A percentile compares a stretch with the other conserved stretches of the same genome.
Conservation (phyloP, 2,888 invertebrate species). For the Keiferia lycopersicella region DNA sequence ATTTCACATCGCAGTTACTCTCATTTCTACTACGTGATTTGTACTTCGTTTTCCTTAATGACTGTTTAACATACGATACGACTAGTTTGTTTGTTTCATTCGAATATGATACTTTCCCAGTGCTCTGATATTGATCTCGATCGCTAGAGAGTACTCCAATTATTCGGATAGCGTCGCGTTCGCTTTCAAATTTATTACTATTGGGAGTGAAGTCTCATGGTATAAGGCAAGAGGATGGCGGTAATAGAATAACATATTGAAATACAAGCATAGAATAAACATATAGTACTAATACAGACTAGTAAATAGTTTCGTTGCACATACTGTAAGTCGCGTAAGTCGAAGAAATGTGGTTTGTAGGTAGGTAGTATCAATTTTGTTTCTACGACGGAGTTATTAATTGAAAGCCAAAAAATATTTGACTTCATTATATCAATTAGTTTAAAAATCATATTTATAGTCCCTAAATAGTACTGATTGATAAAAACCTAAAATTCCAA, state of each 20-base stretch:
- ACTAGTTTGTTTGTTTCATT: constrained; percentile 17
- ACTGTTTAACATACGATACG: constrained; percentile 20
- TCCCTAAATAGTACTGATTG: too few relatives aligned
- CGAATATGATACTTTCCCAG: constrained; percentile 25
- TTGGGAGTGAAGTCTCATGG: constrained; percentile 20
- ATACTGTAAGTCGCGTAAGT: constrained; percentile 11
- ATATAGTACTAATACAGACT: constrained; percentile 5
- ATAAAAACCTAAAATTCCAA: too few relatives aligned
- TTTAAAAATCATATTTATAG: too few relatives aligned
- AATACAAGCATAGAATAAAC: constrained; percentile 8
- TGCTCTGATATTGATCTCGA: constrained; percentile 23
- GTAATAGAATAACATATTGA: constrained; percentile 1
- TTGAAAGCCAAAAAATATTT: too few relatives aligned
- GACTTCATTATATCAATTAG: too few relatives aligned
- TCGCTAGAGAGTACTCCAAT: constrained; percentile 28
- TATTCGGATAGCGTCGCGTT: constrained; percentile 20
- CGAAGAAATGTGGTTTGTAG: too few relatives aligned
- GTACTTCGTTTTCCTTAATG: constrained; percentile 16
- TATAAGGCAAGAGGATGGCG: constrained; percentile 9
- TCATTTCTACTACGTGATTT: constrained; percentile 13
- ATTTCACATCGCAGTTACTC: constrained; percentile 6
- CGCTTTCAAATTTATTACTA: constrained; percentile 23
- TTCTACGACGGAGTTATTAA: too few relatives aligned
- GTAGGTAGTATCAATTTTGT: too few relatives aligned
- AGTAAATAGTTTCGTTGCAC: background rate